These are phyloP conservation scores for Chaenocephalus aceratus DNA, from an alignment of 2,113 vertebrate species.

Conservation along the genomic window DNA sequence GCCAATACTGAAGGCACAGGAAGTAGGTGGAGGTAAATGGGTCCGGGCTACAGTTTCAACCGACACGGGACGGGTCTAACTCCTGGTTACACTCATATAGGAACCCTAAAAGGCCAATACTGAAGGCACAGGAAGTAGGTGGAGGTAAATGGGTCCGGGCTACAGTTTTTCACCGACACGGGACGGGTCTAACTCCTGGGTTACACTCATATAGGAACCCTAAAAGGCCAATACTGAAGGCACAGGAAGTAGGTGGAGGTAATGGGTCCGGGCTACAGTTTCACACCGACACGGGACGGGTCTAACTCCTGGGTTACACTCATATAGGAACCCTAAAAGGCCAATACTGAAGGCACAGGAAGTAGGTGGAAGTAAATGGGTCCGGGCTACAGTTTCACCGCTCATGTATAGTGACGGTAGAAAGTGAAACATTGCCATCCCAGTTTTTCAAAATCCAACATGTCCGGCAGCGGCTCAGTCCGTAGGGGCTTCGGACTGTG, in stretches of 20 bases:
- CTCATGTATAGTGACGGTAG: neutral
- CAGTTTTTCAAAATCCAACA: no score
- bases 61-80: no score
- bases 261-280: neutral
- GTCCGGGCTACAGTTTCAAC: neutral
- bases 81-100: conserved; percentile 47
- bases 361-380: no score
- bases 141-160: neutral
- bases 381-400: neutral
- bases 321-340: no score
- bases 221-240: conserved; percentile 5
- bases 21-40: neutral
- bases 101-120: conserved; percentile 17
- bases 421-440: no score
- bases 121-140: conserved; percentile 12
- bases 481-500: no score
- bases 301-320: no score
- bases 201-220: no score
- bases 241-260: neutral
- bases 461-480: no score
- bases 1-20: conserved; percentile 7
- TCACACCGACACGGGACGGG: neutral
- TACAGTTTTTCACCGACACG: neutral
- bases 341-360: no score
- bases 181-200: no score